phyloP scores from a whole-genome alignment of 1,140 invertebrate genomes.

The Heliconius melpomene region DNA sequence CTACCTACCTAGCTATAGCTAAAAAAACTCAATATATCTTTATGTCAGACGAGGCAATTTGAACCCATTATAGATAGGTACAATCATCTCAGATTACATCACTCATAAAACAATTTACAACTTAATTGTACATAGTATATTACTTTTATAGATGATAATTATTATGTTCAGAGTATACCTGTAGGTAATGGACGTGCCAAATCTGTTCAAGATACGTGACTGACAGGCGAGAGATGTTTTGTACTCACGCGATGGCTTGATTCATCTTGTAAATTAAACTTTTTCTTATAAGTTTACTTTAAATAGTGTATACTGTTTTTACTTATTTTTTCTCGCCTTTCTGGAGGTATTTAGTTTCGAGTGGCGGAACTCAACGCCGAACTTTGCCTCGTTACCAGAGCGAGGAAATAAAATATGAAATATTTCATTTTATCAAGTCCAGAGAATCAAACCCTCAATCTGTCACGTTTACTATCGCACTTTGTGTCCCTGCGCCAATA shows the following conservation, averaged over 20 bases:
- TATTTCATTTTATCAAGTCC: not conserved
- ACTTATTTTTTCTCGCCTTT: not conserved
- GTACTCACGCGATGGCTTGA: not conserved
- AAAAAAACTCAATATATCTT: not conserved
- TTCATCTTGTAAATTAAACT: not conserved
- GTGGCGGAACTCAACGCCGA: not conserved
- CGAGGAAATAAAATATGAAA: not conserved
- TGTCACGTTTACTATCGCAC: not conserved
- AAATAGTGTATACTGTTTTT: not conserved
- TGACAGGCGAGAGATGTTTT: not conserved
- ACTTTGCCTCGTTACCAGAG: not conserved
- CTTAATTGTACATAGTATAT: conserved; percentile 36
- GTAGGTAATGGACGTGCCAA: conserved; percentile 24
- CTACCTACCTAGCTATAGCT: too few species aligned
- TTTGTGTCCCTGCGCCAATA: too few species aligned
- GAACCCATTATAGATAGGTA: conserved; percentile 4
- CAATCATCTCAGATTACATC: conserved; percentile 21
- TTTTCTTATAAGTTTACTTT: not conserved
- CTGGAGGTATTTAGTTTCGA: not conserved
- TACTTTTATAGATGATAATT: conserved; percentile 36
- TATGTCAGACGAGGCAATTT: not conserved
- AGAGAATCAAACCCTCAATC: not conserved
- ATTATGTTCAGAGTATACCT: conserved; percentile 14
- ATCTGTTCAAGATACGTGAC: conserved; percentile 3
- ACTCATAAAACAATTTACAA: conserved; percentile 39